Evolutionary conservation across 2,113 vertebrate genomes (phyloP), one percentile per base, ranked within the genome.

Genomic region (Syngnathoides biaculeatus): DNA sequence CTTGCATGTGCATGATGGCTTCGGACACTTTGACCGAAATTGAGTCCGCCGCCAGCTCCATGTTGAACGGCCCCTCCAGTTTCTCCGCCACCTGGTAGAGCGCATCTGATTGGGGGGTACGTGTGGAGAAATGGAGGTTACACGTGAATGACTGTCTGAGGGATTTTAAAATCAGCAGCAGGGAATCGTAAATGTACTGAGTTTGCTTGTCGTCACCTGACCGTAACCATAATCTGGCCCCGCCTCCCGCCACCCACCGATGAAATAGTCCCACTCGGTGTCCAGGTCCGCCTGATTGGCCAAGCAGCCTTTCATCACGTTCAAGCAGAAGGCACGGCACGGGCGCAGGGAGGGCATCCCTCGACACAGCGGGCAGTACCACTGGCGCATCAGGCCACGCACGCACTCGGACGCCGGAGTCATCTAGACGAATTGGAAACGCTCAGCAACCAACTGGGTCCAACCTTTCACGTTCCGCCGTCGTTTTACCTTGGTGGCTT

Each of bases 291-390:
- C 92, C 80, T 89, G 88, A 86, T 92, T 93, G 79, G 92, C 93
- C 35, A 94, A 88, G 84, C 94, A 96, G 79, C 94, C 95, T 84
- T 94, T 93, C 91, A 94, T 93, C 79, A 95, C 93, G 5, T 95
- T 95, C 64, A 94, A 93, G 80, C 95, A 95, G 79, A 96, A 91
- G n/a, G 92, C 89, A 45, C 90, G 89, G 78, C 94, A 96, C 26
- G 94, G 93, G 43, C 87, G 85, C 48, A 95, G 83, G 2, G 86
- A 81, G 13, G 94, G 91, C 66, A 88, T 67, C 8, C 94, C 94
- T 8, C 90, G 91, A 69, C 95, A 96, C 67, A 95, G 88, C 0
- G 94, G 93, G 78, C 94, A 95, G 88, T 94, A 94, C 72, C 91
- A 93, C 89, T 95, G 92, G 47, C 94, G 92, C 93, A 94, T 95